Conservation (phyloP, 2,113 vertebrate genomes). For the Passer domesticus region DNA sequence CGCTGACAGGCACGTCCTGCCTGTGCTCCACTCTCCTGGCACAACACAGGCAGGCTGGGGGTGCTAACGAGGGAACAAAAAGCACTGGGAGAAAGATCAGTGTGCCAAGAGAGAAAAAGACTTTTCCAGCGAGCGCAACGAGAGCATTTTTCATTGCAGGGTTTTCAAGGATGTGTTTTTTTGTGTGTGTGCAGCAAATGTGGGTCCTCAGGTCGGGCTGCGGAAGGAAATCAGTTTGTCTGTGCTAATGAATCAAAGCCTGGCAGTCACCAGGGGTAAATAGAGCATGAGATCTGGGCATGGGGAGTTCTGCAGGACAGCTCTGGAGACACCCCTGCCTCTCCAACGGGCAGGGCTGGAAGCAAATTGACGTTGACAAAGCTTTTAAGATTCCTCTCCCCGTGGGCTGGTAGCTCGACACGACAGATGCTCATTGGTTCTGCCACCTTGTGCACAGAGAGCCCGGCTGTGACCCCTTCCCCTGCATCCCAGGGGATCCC, state of each 20-base stretch:
- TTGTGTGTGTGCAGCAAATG: fast-evolving
- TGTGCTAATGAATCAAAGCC: background rate
- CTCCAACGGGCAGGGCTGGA: background rate
- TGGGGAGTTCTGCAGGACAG: background rate
- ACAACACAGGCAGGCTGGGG: background rate
- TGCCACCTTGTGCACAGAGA: background rate
- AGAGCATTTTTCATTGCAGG: background rate
- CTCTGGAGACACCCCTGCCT: background rate
- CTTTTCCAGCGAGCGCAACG: background rate
- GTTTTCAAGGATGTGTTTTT: background rate
- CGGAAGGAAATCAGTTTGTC: background rate
- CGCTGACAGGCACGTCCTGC: slow-evolving; percentile 20
- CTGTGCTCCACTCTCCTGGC: background rate
- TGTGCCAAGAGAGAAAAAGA: background rate
- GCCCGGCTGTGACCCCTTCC: background rate
- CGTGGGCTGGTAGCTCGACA: fast-evolving
- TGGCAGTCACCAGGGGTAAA: slow-evolving; percentile 5
- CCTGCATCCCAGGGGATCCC: background rate
- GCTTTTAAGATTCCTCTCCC: background rate
- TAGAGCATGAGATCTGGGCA: slow-evolving; percentile 46
- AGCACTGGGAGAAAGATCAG: background rate
- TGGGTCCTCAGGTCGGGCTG: background rate
- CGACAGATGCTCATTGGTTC: background rate
- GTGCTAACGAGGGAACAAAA: slow-evolving; percentile 11
- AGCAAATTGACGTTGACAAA: slow-evolving; percentile 9